phyloP scores from a whole-genome alignment of 1,140 invertebrate genomes.

The Drosophila repletoides region DNA sequence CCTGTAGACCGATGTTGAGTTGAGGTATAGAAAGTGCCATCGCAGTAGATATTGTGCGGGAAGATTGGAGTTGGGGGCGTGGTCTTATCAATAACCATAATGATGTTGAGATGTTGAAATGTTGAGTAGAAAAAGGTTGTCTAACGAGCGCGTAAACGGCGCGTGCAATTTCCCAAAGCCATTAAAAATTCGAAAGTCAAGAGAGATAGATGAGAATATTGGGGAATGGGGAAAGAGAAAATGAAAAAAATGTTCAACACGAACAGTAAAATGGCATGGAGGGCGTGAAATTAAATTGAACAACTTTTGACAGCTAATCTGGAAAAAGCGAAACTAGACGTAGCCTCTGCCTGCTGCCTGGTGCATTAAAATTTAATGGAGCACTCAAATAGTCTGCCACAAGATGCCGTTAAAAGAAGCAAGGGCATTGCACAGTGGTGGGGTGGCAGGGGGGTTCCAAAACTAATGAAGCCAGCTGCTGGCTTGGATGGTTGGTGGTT shows the following conservation, averaged over 20 bases:
- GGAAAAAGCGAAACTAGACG: conserved; percentile 46
- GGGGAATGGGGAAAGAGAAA: background rate
- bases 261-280: conserved; percentile 53
- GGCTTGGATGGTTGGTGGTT: conserved; percentile 48
- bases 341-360: conserved; percentile 46
- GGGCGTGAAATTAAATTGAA: conserved; percentile 75
- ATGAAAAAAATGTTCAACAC: conserved; percentile 69
- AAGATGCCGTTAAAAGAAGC: conserved; percentile 42
- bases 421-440: background rate
- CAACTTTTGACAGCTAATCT: conserved; percentile 80
- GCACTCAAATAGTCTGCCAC: conserved; percentile 72
- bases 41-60: too few relatives aligned
- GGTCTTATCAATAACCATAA: conserved; percentile 74
- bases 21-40: too few relatives aligned
- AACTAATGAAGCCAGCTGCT: conserved; percentile 75
- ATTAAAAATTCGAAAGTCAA: conserved; percentile 73
- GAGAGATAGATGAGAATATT: conserved; percentile 25
- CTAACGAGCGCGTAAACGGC: conserved; percentile 76
- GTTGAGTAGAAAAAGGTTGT: conserved; percentile 31
- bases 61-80: background rate
- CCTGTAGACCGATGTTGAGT: background rate
- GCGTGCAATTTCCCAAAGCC: conserved; percentile 77
- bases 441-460: background rate
- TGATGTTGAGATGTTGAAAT: conserved; percentile 43
- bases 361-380: conserved; percentile 79